Conservation (phyloP, 2,797 vertebrate genomes). For the Philypnodon macrostomus region DNA sequence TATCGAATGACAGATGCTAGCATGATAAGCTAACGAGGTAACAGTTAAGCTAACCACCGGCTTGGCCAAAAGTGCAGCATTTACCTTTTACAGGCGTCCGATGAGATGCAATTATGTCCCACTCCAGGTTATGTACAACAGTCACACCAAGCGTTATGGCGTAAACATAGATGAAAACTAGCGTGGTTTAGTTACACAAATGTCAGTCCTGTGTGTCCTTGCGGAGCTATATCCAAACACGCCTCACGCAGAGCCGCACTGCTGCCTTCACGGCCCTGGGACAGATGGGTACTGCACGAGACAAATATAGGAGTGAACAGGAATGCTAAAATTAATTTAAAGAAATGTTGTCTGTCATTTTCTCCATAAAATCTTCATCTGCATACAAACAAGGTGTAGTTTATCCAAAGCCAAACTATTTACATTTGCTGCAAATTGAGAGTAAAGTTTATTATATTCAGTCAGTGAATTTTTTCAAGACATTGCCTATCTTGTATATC, state of each 20-base stretch:
- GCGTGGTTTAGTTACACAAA: conserved; percentile 53
- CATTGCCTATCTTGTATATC: no score
- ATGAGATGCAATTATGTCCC: background rate
- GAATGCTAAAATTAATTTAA: conserved; percentile 4
- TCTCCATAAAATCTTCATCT: no score
- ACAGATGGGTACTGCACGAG: background rate
- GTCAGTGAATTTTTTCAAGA: no score
- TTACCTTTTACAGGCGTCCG: conserved; percentile 16
- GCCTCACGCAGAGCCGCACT: conserved; percentile 12
- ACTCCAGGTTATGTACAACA: background rate
- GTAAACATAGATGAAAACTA: background rate
- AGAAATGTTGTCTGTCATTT: no score
- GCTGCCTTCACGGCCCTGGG: conserved; percentile 30
- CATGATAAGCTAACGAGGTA: conserved; percentile 26
- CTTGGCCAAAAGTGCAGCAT: conserved; percentile 6
- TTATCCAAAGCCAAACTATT: no score
- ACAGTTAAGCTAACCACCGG: conserved; percentile 16
- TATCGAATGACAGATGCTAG: conserved; percentile 7
- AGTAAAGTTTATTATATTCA: no score
- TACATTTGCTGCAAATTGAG: no score
- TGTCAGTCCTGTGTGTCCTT: conserved; percentile 72
- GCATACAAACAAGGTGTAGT: no score
- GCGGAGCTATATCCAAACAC: conserved; percentile 30
- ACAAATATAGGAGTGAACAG: conserved; percentile 3
- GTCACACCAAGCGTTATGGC: background rate